These are phyloP conservation scores for Balanococcus diminutus DNA, from an alignment of 2,888 invertebrate genomes.

Conservation along the genomic window DNA sequence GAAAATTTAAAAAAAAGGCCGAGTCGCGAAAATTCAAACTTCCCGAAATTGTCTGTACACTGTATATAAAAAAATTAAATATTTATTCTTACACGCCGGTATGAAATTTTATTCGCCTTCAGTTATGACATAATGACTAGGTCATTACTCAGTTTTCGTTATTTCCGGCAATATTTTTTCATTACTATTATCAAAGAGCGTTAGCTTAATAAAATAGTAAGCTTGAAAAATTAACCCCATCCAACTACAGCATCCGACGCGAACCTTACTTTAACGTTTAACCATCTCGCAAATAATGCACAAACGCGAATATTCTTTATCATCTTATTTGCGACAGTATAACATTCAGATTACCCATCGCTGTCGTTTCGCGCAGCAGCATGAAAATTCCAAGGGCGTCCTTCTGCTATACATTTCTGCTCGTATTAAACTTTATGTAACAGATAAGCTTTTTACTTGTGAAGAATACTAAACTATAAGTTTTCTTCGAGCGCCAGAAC, in stretches of 20 bases:
- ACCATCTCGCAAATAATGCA: neutral
- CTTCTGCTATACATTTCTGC: neutral
- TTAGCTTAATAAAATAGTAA: slow-evolving; percentile 30
- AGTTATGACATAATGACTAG: slow-evolving; percentile 15
- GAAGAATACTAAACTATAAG: slow-evolving; percentile 18
- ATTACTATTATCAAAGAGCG: slow-evolving; percentile 13
- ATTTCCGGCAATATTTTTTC: slow-evolving; percentile 36
- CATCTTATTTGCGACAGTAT: neutral
- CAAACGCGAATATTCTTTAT: neutral
- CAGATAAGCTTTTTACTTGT: slow-evolving; percentile 30
- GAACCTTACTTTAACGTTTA: no score
- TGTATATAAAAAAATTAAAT: no score
- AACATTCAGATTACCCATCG: neutral
- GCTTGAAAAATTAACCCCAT: slow-evolving; percentile 37
- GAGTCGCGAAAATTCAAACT: no score
- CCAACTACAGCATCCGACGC: neutral
- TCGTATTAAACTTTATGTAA: slow-evolving; percentile 39
- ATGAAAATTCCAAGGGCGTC: slow-evolving; percentile 38
- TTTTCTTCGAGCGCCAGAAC: neutral
- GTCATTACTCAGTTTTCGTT: slow-evolving; percentile 8
- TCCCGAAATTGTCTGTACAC: no score
- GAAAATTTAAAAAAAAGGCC: no score
- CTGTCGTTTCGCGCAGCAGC: neutral
- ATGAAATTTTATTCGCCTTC: neutral
- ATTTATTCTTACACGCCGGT: no score